Evolutionary conservation across 2,888 invertebrate genomes (phyloP), one percentile per base, ranked within the genome.

Genomic region (Dermolepida albohirtum): DNA sequence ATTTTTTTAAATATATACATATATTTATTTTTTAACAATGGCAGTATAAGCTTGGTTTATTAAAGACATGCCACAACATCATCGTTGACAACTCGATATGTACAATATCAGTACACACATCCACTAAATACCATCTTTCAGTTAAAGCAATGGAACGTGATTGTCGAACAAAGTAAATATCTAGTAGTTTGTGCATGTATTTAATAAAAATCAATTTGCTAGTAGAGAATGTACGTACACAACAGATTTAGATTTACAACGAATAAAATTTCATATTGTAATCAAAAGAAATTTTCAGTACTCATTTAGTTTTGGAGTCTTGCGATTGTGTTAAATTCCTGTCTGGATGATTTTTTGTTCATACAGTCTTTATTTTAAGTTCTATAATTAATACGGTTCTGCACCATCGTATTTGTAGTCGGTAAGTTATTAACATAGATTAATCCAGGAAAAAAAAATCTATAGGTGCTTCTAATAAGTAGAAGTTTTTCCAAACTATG

Each of bases 21-120:
- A 22, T 22, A 7, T 62, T 43, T 62, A 34, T 29, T 47, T 51
- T 57, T 62, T 34, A 62, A 49, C 29, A 47, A 29, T 62, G 59
- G 59, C 59, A 62, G 59, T 62, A 62, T 55, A 62, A 62, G 59
- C 59, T 62, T 47, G 47, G 34, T 47, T 47, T 62, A 16, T 55
- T 27, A 12, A 29, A 22, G n/a, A 27, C 27, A 34, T 52, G 51
- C 51, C 29, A 2, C 2, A 52, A 52, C 22, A 1, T 22, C 51
- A 11, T 51, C n/a, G 16, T 17, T 62, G 47, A 62, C 16, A 22
- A 47, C 34, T 47, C 47, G 47, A 62, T 62, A 62, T 62, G 59
- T 34, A 49, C 47, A 47, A 57, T 22, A 22, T 47, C 34, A 47
- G 41, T 47, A 14, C 34, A 34, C 34, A 29, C 59, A 27, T 47